Conservation (phyloP, 2,797 vertebrate species). For the Margarornis squamiger region DNA sequence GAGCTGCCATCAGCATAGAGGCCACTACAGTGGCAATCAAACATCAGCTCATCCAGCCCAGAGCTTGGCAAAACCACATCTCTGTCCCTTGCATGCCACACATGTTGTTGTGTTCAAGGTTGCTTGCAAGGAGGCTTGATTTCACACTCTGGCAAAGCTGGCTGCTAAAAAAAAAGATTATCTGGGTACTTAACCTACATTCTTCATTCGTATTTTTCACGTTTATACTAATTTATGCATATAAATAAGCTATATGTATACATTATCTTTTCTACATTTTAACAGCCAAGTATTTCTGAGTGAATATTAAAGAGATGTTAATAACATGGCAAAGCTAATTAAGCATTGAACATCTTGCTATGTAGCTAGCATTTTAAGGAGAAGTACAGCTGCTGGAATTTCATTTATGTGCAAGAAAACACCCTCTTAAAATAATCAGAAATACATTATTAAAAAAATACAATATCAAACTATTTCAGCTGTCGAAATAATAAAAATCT, state of each 20-base stretch:
- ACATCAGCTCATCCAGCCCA: background rate
- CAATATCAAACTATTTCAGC: slow-evolving; percentile 12
- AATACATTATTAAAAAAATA: slow-evolving; percentile 30
- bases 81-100: background rate
- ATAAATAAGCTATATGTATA: slow-evolving; percentile 18
- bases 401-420: slow-evolving; percentile 5
- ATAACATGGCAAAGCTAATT: slow-evolving; percentile 41
- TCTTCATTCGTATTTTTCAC: background rate
- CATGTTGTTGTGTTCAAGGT: background rate
- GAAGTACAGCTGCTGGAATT: slow-evolving; percentile 36
- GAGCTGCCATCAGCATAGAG: background rate
- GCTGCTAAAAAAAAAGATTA: background rate
- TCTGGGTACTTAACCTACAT: background rate
- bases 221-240: slow-evolving; percentile 2
- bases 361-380: slow-evolving; percentile 37
- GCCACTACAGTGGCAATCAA: background rate
- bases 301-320: slow-evolving; percentile 56
- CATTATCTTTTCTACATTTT: background rate
- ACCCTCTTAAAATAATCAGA: slow-evolving; percentile 21
- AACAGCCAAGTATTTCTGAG: slow-evolving; percentile 8
- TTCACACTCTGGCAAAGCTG: background rate
- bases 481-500: slow-evolving; percentile 9
- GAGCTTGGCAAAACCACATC: background rate
- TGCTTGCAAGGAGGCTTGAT: background rate
- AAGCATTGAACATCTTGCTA: slow-evolving; percentile 22